Percentiles rank a stretch among this genome's conserved stretches.
Conservation (phyloP, 2,888 invertebrate genomes). For the Melieria picta region DNA sequence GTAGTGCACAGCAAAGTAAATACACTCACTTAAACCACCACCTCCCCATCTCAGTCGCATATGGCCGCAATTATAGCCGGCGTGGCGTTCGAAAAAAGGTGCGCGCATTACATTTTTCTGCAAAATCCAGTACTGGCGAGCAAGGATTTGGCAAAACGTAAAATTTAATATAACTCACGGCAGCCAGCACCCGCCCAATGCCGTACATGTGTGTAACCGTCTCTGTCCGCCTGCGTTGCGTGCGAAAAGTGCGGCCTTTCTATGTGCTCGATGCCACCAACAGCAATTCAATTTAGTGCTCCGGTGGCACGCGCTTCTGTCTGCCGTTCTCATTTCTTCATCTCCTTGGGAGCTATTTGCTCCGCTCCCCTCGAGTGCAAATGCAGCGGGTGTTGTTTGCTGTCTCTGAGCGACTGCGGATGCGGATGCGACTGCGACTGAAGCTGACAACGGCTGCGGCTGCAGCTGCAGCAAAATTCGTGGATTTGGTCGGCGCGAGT, state of each 20-base stretch:
- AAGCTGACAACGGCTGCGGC: no score
- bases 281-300: conserved; percentile 38
- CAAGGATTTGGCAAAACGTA: not conserved
- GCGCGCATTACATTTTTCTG: conserved; percentile 18
- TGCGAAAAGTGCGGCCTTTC: no score
- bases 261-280: no score
- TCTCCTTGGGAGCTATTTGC: conserved; percentile 1
- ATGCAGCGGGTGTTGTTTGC: conserved; percentile 7
- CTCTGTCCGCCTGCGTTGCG: no score
- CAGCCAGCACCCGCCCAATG: not conserved
- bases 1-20: conserved; percentile 29
- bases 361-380: not conserved
- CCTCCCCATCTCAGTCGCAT: conserved; percentile 5
- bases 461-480: no score
- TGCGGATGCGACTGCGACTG: no score
- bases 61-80: conserved; percentile 25
- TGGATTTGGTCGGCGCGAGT: no score
- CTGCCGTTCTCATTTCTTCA: not conserved
- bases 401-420: not conserved
- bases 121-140: not conserved
- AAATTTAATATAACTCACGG: no score
- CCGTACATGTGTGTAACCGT: conserved; percentile 15
- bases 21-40: conserved; percentile 6
- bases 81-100: not conserved
- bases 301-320: conserved; percentile 34